Evolutionary conservation across 2,797 vertebrate genomes (phyloP).

Genomic region (Danio choprae): DNA sequence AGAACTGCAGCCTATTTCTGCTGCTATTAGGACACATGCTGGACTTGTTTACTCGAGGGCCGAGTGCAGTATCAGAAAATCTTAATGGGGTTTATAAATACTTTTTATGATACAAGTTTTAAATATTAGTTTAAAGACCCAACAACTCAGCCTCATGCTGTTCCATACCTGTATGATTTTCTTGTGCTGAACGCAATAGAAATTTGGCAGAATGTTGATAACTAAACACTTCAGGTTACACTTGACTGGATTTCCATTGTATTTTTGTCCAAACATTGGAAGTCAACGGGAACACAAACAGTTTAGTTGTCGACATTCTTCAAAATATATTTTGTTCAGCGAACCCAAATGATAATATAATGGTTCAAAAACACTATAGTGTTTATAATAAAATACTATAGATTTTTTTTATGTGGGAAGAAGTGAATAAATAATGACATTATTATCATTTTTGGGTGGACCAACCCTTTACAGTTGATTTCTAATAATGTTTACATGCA

Average conservation of each 20-base stretch:
- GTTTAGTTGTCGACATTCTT: not conserved
- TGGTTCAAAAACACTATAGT: too few species aligned
- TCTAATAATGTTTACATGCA: not conserved
- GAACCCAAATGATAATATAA: too few species aligned
- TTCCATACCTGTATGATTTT: not conserved
- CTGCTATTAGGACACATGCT: slow-evolving; percentile 42
- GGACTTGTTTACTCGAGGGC: slow-evolving; percentile 26
- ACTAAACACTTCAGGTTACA: not conserved
- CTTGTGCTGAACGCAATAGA: not conserved
- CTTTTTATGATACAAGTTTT: not conserved
- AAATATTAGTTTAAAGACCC: too few species aligned
- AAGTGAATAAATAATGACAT: not conserved
- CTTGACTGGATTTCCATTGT: not conserved
- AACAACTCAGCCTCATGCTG: not conserved
- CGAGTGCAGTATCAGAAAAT: slow-evolving; percentile 18
- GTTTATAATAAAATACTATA: too few species aligned
- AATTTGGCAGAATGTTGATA: not conserved
- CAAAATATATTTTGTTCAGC: not conserved
- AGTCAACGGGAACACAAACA: not conserved
- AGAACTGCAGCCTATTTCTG: slow-evolving; percentile 42
- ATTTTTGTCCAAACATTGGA: not conserved
- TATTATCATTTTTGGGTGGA: not conserved
- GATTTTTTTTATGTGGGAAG: too few species aligned
- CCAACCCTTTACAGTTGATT: not conserved
- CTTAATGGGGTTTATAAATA: slow-evolving; percentile 15